phyloP scores from a whole-genome alignment of 2,888 invertebrate species.

The Siphlonurus alternatus region DNA sequence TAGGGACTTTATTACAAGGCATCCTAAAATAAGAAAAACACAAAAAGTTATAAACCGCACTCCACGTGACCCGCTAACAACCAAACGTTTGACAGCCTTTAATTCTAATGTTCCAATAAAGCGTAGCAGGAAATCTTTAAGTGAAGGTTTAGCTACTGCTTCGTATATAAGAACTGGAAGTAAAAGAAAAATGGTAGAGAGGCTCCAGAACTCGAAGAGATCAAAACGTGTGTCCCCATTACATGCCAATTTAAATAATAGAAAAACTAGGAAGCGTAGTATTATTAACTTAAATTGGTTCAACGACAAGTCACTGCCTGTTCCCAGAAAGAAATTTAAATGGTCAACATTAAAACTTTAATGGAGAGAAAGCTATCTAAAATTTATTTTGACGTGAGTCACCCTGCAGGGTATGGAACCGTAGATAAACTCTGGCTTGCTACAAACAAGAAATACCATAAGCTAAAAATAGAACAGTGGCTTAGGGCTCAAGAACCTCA shows the following conservation, averaged over 20 bases:
- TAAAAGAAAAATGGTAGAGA: not conserved
- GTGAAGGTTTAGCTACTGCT: too few species aligned
- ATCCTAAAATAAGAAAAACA: too few species aligned
- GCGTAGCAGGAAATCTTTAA: too few species aligned
- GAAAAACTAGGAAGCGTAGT: not conserved
- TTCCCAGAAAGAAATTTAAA: not conserved
- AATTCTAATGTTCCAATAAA: too few species aligned
- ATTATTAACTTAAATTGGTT: not conserved
- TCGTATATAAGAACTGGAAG: too few species aligned
- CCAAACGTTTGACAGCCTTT: too few species aligned
- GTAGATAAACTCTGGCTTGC: not conserved
- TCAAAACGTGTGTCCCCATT: too few species aligned
- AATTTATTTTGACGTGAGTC: not conserved
- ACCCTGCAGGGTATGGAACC: conserved; percentile 1
- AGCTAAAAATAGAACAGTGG: conserved; percentile 9
- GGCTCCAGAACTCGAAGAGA: too few species aligned
- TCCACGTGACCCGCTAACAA: too few species aligned
- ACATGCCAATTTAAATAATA: too few species aligned
- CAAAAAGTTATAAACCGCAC: too few species aligned
- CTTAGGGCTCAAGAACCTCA: conserved; percentile 13
- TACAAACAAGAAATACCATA: not conserved
- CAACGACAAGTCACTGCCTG: not conserved
- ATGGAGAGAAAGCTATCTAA: not conserved
- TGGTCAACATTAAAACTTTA: not conserved
- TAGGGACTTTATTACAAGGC: too few species aligned